Evolutionary conservation across 2,113 vertebrate genomes (phyloP).

Genomic region (Vulpes lagopus): DNA sequence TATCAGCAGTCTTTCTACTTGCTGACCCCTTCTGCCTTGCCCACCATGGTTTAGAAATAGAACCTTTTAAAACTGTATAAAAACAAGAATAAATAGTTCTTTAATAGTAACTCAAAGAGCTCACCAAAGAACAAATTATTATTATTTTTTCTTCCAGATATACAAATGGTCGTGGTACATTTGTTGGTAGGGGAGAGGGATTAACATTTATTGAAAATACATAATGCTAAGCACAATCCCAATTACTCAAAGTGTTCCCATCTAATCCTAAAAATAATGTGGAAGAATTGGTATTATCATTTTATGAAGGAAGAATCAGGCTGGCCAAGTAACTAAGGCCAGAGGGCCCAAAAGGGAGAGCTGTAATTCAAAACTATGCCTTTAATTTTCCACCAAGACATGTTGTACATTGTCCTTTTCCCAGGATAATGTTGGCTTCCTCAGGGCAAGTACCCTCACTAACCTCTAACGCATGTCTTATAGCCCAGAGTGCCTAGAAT

Average conservation of each 20-base stretch:
- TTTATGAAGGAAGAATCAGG: background rate
- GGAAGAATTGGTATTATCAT: background rate
- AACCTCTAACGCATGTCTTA: background rate
- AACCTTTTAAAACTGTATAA: constrained; percentile 37
- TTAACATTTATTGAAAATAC: background rate
- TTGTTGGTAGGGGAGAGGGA: background rate
- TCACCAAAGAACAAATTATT: background rate
- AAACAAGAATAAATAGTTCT: constrained; percentile 34
- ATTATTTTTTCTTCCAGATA: background rate
- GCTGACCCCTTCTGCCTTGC: background rate
- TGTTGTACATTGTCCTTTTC: background rate
- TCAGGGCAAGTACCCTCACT: background rate
- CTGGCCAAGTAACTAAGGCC: background rate
- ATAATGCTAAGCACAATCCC: background rate
- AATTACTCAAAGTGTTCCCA: constrained; percentile 27
- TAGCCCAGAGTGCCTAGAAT: background rate
- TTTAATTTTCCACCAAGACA: background rate
- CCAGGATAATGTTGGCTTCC: background rate
- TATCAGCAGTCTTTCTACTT: background rate
- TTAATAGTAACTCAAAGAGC: background rate
- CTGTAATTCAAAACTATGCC: background rate
- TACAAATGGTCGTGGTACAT: background rate
- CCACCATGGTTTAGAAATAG: background rate
- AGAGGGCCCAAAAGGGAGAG: background rate
- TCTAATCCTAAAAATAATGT: constrained; percentile 7